These are phyloP conservation scores for Galagoides demidoff DNA, from an alignment of 2,797 vertebrate genomes.

Conservation along the genomic window DNA sequence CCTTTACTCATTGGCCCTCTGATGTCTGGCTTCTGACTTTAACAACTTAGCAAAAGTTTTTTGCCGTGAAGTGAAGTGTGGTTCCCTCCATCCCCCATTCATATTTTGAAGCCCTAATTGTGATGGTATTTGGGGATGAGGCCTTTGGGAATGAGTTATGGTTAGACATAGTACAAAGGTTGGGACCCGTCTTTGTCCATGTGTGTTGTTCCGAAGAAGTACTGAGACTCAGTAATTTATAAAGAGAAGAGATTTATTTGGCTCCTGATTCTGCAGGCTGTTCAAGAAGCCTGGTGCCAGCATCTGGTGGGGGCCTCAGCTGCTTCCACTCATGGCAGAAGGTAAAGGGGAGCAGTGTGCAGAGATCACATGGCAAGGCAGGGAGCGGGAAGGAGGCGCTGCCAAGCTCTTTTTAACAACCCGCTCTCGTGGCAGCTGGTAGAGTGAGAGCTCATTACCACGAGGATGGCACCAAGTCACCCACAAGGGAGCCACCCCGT, in stretches of 20 bases:
- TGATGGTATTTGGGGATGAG: not conserved
- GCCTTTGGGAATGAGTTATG: not conserved
- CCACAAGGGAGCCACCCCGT: not conserved
- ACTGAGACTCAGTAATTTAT: not conserved
- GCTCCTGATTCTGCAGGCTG: not conserved
- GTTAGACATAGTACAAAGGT: not conserved
- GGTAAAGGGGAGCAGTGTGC: not conserved
- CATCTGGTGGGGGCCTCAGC: not conserved
- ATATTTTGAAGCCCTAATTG: not conserved
- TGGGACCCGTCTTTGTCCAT: not conserved
- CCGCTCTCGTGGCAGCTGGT: not conserved
- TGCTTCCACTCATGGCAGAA: not conserved
- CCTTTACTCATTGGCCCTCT: not conserved
- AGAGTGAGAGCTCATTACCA: not conserved
- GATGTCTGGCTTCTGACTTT: conserved; percentile 9
- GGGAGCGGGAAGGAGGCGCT: not conserved
- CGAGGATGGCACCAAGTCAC: not conserved
- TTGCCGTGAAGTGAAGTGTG: not conserved
- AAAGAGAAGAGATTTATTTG: not conserved
- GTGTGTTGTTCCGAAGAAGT: not conserved
- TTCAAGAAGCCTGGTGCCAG: not conserved
- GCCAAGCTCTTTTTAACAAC: not conserved
- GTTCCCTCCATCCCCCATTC: not conserved
- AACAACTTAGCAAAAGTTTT: not conserved
- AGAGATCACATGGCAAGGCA: not conserved